These are phyloP conservation scores for Globia sparganii DNA, from an alignment of 2,888 invertebrate genomes.

Conservation along the genomic window DNA sequence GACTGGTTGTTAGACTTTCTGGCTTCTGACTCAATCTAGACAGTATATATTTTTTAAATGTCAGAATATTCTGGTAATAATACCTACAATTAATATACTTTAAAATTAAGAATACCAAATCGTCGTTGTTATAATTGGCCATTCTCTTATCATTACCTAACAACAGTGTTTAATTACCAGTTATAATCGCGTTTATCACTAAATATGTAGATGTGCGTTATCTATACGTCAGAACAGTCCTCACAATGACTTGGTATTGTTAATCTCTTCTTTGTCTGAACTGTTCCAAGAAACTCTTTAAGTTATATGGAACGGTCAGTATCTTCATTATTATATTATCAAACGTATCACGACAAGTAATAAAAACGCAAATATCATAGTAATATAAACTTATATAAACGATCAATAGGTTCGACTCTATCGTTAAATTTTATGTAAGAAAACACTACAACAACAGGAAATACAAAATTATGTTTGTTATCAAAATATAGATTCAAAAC, in stretches of 20 bases:
- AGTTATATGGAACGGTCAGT: neutral
- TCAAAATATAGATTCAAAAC: neutral
- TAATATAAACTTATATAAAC: neutral
- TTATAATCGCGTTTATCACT: conserved; percentile 52
- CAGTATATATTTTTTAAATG: neutral
- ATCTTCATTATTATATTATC: neutral
- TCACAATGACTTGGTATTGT: conserved; percentile 37
- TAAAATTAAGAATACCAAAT: neutral
- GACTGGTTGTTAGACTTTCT: neutral
- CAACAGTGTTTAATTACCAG: conserved; percentile 55
- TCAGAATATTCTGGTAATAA: neutral
- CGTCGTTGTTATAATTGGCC: conserved; percentile 35
- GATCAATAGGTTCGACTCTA: neutral
- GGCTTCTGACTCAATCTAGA: neutral
- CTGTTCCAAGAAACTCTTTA: conserved; percentile 20
- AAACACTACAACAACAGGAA: neutral
- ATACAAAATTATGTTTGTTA: neutral
- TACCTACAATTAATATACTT: neutral
- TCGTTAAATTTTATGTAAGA: neutral
- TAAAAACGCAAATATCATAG: neutral
- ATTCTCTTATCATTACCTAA: conserved; percentile 49
- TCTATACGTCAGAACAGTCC: conserved; percentile 49
- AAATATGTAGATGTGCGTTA: conserved; percentile 55
- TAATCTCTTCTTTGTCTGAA: conserved; percentile 40
- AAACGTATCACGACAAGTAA: neutral